Evolutionary conservation across 2,888 invertebrate genomes (phyloP).

Genomic region (Drosophila subquinaria): DNA sequence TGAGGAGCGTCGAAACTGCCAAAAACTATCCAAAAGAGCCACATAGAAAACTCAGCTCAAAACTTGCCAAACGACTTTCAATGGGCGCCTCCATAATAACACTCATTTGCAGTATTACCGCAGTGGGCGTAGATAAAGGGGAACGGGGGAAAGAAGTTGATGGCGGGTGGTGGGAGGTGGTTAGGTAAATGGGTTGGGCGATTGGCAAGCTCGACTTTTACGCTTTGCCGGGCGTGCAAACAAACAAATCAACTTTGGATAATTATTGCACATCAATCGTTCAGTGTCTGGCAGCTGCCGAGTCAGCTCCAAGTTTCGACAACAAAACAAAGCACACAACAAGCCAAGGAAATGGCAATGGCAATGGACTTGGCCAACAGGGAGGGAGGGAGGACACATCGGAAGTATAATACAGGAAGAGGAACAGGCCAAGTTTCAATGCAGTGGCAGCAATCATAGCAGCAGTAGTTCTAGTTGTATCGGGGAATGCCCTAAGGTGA

Average conservation of each 20-base stretch:
- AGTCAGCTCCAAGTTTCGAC: slow-evolving; percentile 53
- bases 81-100: slow-evolving; percentile 64
- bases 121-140: slow-evolving; percentile 30
- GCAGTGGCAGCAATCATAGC: slow-evolving; percentile 20
- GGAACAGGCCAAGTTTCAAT: slow-evolving; percentile 48
- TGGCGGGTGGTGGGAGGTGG: slow-evolving; percentile 4
- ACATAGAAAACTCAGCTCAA: slow-evolving; percentile 49
- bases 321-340: slow-evolving; percentile 61
- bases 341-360: slow-evolving; percentile 6
- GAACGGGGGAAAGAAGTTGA: too few relatives aligned
- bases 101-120: slow-evolving; percentile 72
- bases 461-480: neutral
- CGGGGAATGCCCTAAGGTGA: slow-evolving; percentile 54
- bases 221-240: slow-evolving; percentile 78
- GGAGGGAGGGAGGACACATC: neutral
- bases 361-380: slow-evolving; percentile 4
- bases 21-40: slow-evolving; percentile 65
- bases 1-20: slow-evolving; percentile 63
- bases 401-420: slow-evolving; percentile 4
- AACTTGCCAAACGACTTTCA: slow-evolving; percentile 69
- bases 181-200: slow-evolving; percentile 42
- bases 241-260: slow-evolving; percentile 84
- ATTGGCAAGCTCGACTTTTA: slow-evolving; percentile 78
- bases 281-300: slow-evolving; percentile 61
- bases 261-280: slow-evolving; percentile 84